These are phyloP conservation scores for Noctua pronuba DNA, from an alignment of 2,888 invertebrate species.

Conservation along the genomic window DNA sequence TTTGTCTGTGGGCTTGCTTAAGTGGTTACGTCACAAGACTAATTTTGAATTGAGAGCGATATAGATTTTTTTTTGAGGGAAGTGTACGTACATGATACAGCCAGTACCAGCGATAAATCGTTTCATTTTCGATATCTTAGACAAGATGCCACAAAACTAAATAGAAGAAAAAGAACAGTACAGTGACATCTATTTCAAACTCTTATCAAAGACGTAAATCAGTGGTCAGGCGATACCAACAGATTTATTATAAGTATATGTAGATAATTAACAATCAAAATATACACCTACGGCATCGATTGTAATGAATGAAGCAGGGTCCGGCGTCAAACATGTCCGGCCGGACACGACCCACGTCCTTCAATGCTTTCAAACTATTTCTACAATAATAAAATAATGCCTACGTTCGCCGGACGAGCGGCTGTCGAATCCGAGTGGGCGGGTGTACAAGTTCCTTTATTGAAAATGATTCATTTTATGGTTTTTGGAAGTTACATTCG, in stretches of 20 bases:
- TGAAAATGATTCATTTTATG: slow-evolving; percentile 74
- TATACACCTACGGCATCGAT: slow-evolving; percentile 74
- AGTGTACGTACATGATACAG: not conserved
- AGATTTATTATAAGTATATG: slow-evolving; percentile 53
- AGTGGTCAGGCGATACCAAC: slow-evolving; percentile 44
- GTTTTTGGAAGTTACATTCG: slow-evolving; percentile 72
- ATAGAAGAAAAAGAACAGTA: slow-evolving; percentile 18
- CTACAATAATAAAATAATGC: slow-evolving; percentile 75
- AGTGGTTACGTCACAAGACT: not conserved
- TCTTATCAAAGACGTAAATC: slow-evolving; percentile 47
- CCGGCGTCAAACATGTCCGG: slow-evolving; percentile 83
- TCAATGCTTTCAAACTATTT: slow-evolving; percentile 76
- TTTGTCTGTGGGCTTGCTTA: slow-evolving; percentile 27
- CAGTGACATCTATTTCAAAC: slow-evolving; percentile 48
- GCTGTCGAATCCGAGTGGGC: slow-evolving; percentile 70
- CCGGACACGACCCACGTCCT: slow-evolving; percentile 83
- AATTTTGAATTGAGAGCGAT: slow-evolving; percentile 35
- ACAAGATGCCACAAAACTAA: slow-evolving; percentile 1
- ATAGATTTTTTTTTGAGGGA: not conserved
- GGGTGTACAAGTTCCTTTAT: slow-evolving; percentile 73
- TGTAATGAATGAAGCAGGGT: slow-evolving; percentile 76
- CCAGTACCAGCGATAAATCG: not conserved
- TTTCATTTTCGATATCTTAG: not conserved
- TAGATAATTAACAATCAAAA: slow-evolving; percentile 77
- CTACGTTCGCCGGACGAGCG: slow-evolving; percentile 64